Percentiles rank a stretch among this genome's conserved stretches.
phyloP scores from a whole-genome alignment of 2,113 vertebrate species.

The Brienomyrus longianalis region DNA sequence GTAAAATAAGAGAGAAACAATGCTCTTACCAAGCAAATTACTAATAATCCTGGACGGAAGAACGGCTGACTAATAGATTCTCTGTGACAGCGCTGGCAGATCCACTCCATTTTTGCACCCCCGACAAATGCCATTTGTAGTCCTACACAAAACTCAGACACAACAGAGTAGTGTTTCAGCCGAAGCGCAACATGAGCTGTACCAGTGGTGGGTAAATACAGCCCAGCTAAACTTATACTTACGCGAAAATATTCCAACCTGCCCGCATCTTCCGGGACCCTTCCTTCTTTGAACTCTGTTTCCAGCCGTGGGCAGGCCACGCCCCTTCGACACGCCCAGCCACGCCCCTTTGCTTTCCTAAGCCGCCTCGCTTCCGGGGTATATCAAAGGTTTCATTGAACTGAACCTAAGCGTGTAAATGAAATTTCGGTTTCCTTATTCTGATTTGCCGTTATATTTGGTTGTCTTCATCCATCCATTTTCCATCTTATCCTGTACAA shows the following conservation, averaged over 20 bases:
- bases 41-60: constrained; percentile 33
- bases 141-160: background rate
- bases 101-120: constrained; percentile 39
- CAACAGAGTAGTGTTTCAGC: background rate
- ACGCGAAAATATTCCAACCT: background rate
- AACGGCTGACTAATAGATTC: constrained; percentile 19
- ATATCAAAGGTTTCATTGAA: background rate
- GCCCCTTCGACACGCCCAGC: background rate
- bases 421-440: background rate
- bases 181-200: background rate
- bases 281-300: background rate
- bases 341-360: background rate
- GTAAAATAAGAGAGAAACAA: background rate
- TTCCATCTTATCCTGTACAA: background rate
- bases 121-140: constrained; percentile 26
- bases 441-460: background rate
- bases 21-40: constrained; percentile 40
- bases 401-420: background rate
- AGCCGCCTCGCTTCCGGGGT: background rate
- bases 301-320: background rate
- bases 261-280: background rate
- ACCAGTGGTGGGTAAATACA: background rate
- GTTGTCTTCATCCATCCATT: background rate
- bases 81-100: constrained; percentile 37
- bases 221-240: background rate